Percentiles rank a stretch among this genome's conserved stretches.
Conservation (phyloP, 2,888 invertebrate species). For the Abscondita cerata region DNA sequence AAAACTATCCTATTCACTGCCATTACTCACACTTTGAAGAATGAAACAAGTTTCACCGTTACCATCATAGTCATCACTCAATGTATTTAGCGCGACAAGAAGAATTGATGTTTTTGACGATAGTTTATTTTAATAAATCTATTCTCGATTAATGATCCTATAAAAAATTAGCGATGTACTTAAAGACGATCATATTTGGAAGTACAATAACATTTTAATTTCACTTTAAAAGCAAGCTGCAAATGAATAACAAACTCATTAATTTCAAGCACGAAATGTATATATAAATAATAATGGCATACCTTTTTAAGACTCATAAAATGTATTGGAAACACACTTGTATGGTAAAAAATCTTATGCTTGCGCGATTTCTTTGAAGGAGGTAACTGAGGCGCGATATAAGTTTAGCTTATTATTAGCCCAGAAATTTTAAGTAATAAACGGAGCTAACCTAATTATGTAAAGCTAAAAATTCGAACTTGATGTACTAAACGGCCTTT, state of each 20-base stretch:
- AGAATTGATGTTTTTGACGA: conserved; percentile 43
- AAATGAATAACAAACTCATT: neutral
- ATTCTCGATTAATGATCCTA: conserved; percentile 59
- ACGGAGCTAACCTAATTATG: too few relatives aligned
- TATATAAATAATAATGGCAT: conserved; percentile 39
- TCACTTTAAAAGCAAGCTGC: neutral
- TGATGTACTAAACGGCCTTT: too few relatives aligned
- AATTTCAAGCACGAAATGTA: neutral
- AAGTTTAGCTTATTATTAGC: too few relatives aligned
- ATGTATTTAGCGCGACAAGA: conserved; percentile 56
- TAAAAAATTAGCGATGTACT: conserved; percentile 38
- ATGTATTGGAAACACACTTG: too few relatives aligned
- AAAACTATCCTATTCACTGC: conserved; percentile 33
- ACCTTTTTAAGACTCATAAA: conserved; percentile 59
- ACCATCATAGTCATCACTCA: conserved; percentile 36
- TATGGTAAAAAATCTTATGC: too few relatives aligned
- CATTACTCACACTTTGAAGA: conserved; percentile 25
- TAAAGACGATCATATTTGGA: neutral
- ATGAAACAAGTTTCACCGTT: conserved; percentile 20
- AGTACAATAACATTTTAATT: too few relatives aligned
- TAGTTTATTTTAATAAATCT: conserved; percentile 53
- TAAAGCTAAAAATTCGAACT: too few relatives aligned
- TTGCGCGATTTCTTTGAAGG: too few relatives aligned
- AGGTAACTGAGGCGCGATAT: too few relatives aligned
- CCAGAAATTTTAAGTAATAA: too few relatives aligned